Evolutionary conservation across 1,140 invertebrate genomes (phyloP), one percentile per base, ranked within the genome.

Genomic region (Planococcus citri): DNA sequence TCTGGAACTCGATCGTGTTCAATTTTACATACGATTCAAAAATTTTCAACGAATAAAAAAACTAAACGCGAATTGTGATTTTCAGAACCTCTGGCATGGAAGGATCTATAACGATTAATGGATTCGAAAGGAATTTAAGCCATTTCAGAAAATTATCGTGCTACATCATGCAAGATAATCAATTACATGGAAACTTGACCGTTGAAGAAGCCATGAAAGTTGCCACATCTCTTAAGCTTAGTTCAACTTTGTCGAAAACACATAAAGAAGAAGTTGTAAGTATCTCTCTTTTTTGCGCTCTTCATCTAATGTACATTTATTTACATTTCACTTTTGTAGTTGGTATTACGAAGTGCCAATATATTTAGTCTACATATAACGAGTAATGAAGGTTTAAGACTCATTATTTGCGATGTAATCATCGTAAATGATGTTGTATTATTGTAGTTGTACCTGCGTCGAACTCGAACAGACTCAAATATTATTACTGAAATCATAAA

Each of bases 131-230:
- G 69, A 91, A 95, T 79, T 78, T 95, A 71, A 88, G 92, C 70
- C 85, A 87, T 72, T 98, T 97, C 80, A 85, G 92, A 38, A 97
- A 97, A 81, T 84, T 96, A 72, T 95, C 93, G 0, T 94, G 91
- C 75, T 98, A 97, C 80, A 97, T 97, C 76, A 97, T 97, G 93
- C 95, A 97, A 79, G 93, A 97, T 76, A 97, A 97, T 82, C 92
- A 97, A 78, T 83, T 98, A 6, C 89, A 96, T 73, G 89, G 88
- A 0, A 94, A 97, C 81, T 83, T 97, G 64, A 94, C 91, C 0
- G 94, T 97, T 0, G 86, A 89, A 72, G 95, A 98, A 81, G 88
- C 94, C 1, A 95, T 97, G 92, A 86, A 86, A 73, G 92, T 95
- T 27, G 93, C 94, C 1, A 89, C 94, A 0, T 90, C 88, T 73